phyloP scores from a whole-genome alignment of 37 sponge, comb jelly and placozoan genomes.

The Corticium candelabrum region DNA sequence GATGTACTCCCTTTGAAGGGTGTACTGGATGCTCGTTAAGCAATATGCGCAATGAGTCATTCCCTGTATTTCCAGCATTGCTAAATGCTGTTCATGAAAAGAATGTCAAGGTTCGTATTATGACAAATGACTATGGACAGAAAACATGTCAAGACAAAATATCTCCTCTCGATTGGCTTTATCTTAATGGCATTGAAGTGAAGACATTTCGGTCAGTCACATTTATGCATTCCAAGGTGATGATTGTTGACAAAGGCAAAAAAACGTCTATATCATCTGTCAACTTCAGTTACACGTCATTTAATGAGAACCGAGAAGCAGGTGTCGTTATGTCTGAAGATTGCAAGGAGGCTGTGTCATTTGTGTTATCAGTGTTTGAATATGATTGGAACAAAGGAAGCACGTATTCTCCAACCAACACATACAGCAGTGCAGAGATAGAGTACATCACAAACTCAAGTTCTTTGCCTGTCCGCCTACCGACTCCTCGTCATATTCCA shows the following conservation, averaged over 20 bases:
- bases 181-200: slow-evolving; percentile 49
- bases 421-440: slow-evolving; percentile 41
- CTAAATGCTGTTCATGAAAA: slow-evolving; percentile 62
- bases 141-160: slow-evolving; percentile 38
- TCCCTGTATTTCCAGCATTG: slow-evolving; percentile 72
- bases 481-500: slow-evolving; percentile 17
- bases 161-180: slow-evolving; percentile 68
- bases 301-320: slow-evolving; percentile 73
- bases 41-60: slow-evolving; percentile 44
- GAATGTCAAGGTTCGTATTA: slow-evolving; percentile 30
- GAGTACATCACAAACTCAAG: slow-evolving; percentile 30
- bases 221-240: slow-evolving; percentile 69
- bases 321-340: slow-evolving; percentile 60
- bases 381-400: slow-evolving; percentile 50
- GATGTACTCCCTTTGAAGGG: slow-evolving; percentile 43
- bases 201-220: slow-evolving; percentile 55
- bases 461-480: slow-evolving; percentile 20
- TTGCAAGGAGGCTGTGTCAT: slow-evolving; percentile 18
- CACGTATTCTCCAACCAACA: slow-evolving; percentile 20
- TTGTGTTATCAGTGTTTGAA: slow-evolving; percentile 45
- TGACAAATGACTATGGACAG: slow-evolving; percentile 58
- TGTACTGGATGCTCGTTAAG: slow-evolving; percentile 53
- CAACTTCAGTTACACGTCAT: slow-evolving; percentile 70
- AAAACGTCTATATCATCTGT: slow-evolving; percentile 67
- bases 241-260: slow-evolving; percentile 65